These are phyloP conservation scores for Neuroscelio doddi DNA, from an alignment of 2,888 invertebrate species.

Conservation along the genomic window DNA sequence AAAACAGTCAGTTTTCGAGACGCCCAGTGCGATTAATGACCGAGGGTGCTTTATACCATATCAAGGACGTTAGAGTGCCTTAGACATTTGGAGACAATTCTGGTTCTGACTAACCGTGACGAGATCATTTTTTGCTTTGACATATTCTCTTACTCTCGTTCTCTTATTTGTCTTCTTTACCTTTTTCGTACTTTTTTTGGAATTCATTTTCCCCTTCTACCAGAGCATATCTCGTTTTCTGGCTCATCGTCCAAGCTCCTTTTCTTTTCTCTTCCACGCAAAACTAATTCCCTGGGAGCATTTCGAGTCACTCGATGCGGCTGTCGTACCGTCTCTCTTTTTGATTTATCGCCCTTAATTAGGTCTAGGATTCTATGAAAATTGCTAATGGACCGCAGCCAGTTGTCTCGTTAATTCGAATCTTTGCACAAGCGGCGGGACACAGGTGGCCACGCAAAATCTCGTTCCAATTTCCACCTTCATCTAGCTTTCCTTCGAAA, in stretches of 20 bases:
- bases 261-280: constrained; percentile 44
- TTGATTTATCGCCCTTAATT: constrained; percentile 66
- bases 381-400: constrained; percentile 46
- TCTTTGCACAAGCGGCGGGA: not conserved
- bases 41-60: constrained; percentile 43
- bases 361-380: constrained; percentile 60
- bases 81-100: constrained; percentile 49
- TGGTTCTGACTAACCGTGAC: constrained; percentile 38
- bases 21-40: constrained; percentile 38
- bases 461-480: constrained; percentile 8
- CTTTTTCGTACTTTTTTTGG: constrained; percentile 28
- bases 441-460: constrained; percentile 32
- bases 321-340: constrained; percentile 51
- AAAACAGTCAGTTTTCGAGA: constrained; percentile 33
- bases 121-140: constrained; percentile 48
- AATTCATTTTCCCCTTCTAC: constrained; percentile 37
- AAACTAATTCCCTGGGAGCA: constrained; percentile 49
- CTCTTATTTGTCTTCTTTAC: constrained; percentile 10
- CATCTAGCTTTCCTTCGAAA: not conserved
- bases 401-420: constrained; percentile 34
- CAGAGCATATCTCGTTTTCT: constrained; percentile 20
- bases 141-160: constrained; percentile 19
- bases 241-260: constrained; percentile 17
- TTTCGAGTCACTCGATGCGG: constrained; percentile 50
- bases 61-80: constrained; percentile 39